phyloP scores from a whole-genome alignment of 2,797 vertebrate genomes.

The Trichosurus vulpecula region DNA sequence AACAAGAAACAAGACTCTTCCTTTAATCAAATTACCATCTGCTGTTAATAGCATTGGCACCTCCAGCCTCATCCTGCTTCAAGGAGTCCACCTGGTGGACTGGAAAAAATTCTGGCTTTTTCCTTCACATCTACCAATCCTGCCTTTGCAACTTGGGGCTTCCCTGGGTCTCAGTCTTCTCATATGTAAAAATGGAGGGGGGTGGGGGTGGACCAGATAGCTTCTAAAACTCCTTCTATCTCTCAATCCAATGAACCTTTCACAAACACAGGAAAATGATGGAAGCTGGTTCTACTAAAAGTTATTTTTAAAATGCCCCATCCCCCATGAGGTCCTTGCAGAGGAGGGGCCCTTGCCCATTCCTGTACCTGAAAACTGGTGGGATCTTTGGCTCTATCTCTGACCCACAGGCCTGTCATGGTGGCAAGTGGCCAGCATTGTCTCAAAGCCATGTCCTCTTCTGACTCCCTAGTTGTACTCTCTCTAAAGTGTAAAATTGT shows the following conservation, averaged over 20 bases:
- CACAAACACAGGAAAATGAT: slow-evolving; percentile 56
- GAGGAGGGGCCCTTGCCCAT: neutral
- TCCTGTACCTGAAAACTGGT: neutral
- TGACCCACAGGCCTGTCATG: slow-evolving; percentile 43
- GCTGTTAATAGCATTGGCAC: neutral
- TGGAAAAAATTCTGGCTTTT: neutral
- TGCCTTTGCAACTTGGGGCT: neutral
- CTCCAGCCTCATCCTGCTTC: neutral
- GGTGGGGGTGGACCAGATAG: neutral
- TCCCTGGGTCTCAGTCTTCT: neutral
- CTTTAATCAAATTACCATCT: neutral
- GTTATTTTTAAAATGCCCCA: slow-evolving; percentile 57
- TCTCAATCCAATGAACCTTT: neutral
- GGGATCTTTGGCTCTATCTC: slow-evolving; percentile 38
- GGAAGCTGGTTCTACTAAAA: slow-evolving; percentile 63
- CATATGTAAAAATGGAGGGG: neutral
- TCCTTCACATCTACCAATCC: neutral
- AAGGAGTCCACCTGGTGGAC: neutral
- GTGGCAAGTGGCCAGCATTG: slow-evolving; percentile 74
- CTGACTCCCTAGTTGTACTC: slow-evolving; percentile 50
- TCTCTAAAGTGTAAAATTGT: slow-evolving; percentile 13
- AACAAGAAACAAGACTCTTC: neutral
- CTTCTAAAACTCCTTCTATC: neutral
- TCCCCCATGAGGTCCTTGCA: neutral
- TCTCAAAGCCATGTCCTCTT: slow-evolving; percentile 48